These are phyloP conservation scores for Heterodera carotae DNA, from an alignment of 1,140 invertebrate genomes.

Conservation along the genomic window DNA sequence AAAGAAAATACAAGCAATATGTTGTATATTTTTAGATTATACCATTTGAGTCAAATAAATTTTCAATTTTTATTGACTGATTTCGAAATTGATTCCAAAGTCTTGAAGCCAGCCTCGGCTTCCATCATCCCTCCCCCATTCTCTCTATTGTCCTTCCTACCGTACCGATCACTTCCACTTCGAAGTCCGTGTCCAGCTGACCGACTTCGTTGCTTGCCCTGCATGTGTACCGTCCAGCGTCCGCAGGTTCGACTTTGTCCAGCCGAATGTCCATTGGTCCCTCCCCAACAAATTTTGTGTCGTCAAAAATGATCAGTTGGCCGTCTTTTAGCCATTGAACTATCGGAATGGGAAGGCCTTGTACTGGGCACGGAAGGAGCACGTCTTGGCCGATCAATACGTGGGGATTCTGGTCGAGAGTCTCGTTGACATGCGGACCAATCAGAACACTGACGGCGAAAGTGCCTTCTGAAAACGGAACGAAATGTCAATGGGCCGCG, in stretches of 20 bases:
- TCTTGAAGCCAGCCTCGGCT: neutral
- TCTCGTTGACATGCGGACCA: conserved; percentile 57
- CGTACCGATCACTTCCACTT: conserved; percentile 69
- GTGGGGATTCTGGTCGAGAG: conserved; percentile 61
- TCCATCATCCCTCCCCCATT: neutral
- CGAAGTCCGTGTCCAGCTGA: conserved; percentile 66
- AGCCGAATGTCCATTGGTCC: conserved; percentile 35
- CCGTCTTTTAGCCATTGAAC: conserved; percentile 32
- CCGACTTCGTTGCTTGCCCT: conserved; percentile 70
- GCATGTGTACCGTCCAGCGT: conserved; percentile 69
- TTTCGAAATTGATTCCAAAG: neutral
- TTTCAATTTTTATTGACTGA: neutral
- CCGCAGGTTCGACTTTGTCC: conserved; percentile 51
- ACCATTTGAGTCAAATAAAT: too few species aligned
- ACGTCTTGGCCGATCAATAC: conserved; percentile 62
- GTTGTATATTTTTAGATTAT: too few species aligned
- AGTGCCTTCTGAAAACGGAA: conserved; percentile 34
- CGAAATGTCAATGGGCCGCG: neutral
- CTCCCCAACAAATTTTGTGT: conserved; percentile 18
- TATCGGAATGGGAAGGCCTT: conserved; percentile 31
- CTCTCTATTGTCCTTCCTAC: conserved; percentile 42
- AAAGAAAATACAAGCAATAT: neutral
- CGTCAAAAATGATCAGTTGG: neutral
- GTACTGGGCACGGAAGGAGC: conserved; percentile 67
- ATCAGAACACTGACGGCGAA: conserved; percentile 54